phyloP scores from a whole-genome alignment of 2,888 invertebrate species.

The Exocentrus adspersus region DNA sequence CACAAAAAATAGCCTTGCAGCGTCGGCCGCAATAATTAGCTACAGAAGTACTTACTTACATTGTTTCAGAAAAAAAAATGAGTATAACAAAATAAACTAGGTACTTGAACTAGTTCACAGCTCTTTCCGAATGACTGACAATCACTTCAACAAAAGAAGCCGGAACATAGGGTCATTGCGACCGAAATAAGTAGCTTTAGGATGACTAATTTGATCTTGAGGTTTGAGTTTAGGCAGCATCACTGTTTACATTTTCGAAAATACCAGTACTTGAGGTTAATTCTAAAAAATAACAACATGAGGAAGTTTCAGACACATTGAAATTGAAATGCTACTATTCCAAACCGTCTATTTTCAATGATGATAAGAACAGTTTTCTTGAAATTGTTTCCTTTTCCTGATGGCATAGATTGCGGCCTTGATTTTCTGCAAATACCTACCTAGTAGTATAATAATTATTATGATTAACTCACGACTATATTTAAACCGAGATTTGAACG shows the following conservation, averaged over 20 bases:
- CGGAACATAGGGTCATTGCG: background rate
- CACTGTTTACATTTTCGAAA: no score
- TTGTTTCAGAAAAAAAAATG: background rate
- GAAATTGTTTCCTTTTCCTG: no score
- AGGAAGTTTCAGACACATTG: no score
- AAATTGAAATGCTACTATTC: no score
- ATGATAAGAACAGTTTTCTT: no score
- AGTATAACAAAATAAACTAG: background rate
- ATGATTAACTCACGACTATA: background rate
- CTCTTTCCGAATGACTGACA: background rate
- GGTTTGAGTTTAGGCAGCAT: no score
- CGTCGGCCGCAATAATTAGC: background rate
- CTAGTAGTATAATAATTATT: background rate
- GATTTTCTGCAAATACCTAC: no score
- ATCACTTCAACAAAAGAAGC: background rate
- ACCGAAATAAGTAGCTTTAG: background rate
- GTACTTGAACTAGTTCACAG: background rate
- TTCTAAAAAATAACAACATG: no score
- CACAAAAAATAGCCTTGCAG: background rate
- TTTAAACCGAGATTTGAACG: background rate
- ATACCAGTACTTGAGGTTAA: no score
- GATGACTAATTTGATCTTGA: background rate
- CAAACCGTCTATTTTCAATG: no score
- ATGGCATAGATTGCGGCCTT: no score
- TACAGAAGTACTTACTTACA: background rate